Evolutionary conservation across 64 coral and sea anemone species (phyloP).

Genomic region (Actinia tenebrosa): DNA sequence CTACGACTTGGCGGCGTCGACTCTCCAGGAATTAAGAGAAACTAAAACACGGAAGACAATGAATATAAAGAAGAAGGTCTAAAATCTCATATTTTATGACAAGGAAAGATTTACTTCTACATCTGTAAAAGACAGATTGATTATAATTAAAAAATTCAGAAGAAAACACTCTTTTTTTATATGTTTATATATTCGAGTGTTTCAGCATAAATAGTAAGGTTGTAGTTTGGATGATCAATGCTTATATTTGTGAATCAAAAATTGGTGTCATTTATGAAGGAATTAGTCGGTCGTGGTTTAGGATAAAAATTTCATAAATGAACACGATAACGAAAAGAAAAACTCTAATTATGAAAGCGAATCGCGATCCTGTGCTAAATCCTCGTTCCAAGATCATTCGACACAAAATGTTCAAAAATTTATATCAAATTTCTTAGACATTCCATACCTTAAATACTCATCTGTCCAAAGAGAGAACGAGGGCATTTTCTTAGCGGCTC

Average conservation of each 20-base stretch:
- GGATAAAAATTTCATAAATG: neutral
- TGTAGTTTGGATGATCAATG: neutral
- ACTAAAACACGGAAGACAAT: neutral
- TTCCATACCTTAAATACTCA: conserved; percentile 82
- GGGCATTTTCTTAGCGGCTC: conserved; percentile 83
- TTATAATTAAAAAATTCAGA: too few species aligned
- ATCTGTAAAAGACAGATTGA: too few species aligned
- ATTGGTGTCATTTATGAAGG: neutral
- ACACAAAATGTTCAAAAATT: neutral
- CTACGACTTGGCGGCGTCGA: neutral
- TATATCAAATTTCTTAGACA: neutral
- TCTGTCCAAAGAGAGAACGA: conserved; percentile 89
- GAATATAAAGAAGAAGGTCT: neutral
- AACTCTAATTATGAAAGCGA: too few species aligned
- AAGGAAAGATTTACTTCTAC: neutral
- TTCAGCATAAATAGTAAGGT: too few species aligned
- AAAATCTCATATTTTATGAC: neutral
- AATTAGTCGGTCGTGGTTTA: neutral
- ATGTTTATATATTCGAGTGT: too few species aligned
- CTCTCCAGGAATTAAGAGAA: neutral
- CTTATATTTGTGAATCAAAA: neutral
- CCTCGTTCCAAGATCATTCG: neutral
- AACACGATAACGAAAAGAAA: neutral
- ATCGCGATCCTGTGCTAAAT: neutral
- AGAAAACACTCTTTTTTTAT: too few species aligned